phyloP scores from a whole-genome alignment of 2,113 vertebrate species.

The Xyliphius kryptos region DNA sequence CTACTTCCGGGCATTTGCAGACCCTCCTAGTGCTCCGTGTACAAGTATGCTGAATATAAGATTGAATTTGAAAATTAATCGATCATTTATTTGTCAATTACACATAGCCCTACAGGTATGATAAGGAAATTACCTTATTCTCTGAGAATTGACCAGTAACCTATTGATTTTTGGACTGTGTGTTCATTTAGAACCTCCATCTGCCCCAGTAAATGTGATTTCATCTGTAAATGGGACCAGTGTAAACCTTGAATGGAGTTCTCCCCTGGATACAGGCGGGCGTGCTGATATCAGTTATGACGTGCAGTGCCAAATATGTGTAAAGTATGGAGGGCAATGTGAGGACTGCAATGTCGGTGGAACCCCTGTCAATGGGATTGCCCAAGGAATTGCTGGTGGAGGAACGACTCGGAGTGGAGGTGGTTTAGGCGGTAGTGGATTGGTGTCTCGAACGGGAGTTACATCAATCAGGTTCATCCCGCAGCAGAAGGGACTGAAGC shows the following conservation, averaged over 20 bases:
- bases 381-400: slow-evolving; percentile 52
- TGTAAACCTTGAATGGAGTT: slow-evolving; percentile 85
- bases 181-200: slow-evolving; percentile 75
- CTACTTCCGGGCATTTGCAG: slow-evolving; percentile 75
- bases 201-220: slow-evolving; percentile 81
- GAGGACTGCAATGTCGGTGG: slow-evolving; percentile 67
- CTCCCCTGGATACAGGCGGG: slow-evolving; percentile 79
- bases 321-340: slow-evolving; percentile 63
- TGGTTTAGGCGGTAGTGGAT: slow-evolving; percentile 52
- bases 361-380: slow-evolving; percentile 41
- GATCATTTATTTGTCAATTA: no score
- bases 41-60: slow-evolving; percentile 74
- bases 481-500: slow-evolving; percentile 77
- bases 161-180: slow-evolving; percentile 6
- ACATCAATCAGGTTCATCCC: slow-evolving; percentile 74
- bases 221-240: slow-evolving; percentile 92
- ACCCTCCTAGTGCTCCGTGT: slow-evolving; percentile 73
- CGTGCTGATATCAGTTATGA: slow-evolving; percentile 81
- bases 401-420: slow-evolving; percentile 49
- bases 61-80: no score
- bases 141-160: slow-evolving; percentile 32
- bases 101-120: no score
- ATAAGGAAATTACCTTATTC: no score
- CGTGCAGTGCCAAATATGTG: slow-evolving; percentile 76
- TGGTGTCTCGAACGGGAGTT: slow-evolving; percentile 47